Evolutionary conservation across 2,113 vertebrate species (phyloP).

Genomic region (Calidris pugnax): DNA sequence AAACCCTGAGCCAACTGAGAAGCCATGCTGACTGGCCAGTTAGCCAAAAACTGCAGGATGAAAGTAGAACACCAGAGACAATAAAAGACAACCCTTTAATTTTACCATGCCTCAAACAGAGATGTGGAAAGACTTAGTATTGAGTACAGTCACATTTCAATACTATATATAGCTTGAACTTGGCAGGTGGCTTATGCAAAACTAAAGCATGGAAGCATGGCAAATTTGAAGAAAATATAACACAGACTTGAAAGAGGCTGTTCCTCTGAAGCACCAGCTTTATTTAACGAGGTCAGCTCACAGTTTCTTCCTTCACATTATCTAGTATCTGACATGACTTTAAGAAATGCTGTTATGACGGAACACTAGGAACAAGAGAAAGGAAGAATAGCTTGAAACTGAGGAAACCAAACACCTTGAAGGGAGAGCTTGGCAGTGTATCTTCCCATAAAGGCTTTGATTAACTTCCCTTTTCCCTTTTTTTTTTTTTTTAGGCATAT

Average conservation of each 20-base stretch:
- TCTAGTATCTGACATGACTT: neutral
- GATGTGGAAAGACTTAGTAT: neutral
- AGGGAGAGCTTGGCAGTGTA: neutral
- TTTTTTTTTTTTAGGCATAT: neutral
- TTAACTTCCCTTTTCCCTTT: neutral
- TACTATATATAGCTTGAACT: neutral
- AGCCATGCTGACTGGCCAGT: neutral
- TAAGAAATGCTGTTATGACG: neutral
- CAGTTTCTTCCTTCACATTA: neutral
- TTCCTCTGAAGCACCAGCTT: neutral
- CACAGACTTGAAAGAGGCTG: neutral
- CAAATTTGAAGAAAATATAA: neutral
- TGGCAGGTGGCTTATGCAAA: neutral
- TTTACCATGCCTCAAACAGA: neutral
- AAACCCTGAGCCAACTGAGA: neutral
- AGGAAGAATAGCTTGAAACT: neutral
- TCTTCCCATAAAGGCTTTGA: neutral
- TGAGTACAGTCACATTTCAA: neutral
- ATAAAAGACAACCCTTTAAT: neutral
- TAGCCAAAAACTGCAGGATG: neutral
- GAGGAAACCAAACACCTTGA: neutral
- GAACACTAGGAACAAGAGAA: neutral
- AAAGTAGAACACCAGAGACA: neutral
- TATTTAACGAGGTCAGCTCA: neutral
- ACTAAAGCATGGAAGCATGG: neutral